Evolutionary conservation across 2,888 invertebrate genomes (phyloP).

Genomic region (Patella depressa): DNA sequence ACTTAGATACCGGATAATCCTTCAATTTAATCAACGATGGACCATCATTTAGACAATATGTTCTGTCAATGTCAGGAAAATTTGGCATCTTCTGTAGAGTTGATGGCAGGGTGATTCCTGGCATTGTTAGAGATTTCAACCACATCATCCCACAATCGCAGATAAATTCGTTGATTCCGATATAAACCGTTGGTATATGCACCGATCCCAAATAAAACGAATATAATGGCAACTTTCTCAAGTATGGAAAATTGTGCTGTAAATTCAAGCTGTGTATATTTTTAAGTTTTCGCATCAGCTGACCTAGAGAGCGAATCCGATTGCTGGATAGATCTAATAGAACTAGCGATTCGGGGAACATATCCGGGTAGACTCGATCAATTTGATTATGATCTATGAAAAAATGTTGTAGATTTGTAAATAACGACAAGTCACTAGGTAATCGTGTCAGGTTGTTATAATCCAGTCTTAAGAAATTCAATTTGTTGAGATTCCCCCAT

Average conservation of each 20-base stretch:
- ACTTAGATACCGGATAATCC: background rate
- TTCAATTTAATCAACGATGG: background rate
- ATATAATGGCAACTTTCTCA: background rate
- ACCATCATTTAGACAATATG: background rate
- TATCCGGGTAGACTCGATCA: background rate
- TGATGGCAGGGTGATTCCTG: background rate
- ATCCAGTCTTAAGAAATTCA: background rate
- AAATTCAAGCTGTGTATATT: background rate
- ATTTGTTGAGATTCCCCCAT: background rate
- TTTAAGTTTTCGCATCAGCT: background rate
- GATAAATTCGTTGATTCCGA: background rate
- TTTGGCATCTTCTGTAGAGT: background rate
- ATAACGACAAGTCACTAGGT: background rate
- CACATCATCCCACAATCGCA: background rate
- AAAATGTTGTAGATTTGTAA: background rate
- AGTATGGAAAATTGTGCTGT: background rate
- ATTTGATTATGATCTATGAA: background rate
- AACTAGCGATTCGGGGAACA: background rate
- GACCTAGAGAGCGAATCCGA: background rate
- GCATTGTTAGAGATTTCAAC: background rate
- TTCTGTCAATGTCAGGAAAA: background rate
- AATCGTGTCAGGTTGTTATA: background rate
- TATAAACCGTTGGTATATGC: background rate
- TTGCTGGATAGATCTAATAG: background rate
- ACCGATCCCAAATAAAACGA: background rate